Percentiles rank a stretch among this genome's conserved stretches.
phyloP scores from a whole-genome alignment of 1,140 invertebrate genomes.

The Drosophila miranda region DNA sequence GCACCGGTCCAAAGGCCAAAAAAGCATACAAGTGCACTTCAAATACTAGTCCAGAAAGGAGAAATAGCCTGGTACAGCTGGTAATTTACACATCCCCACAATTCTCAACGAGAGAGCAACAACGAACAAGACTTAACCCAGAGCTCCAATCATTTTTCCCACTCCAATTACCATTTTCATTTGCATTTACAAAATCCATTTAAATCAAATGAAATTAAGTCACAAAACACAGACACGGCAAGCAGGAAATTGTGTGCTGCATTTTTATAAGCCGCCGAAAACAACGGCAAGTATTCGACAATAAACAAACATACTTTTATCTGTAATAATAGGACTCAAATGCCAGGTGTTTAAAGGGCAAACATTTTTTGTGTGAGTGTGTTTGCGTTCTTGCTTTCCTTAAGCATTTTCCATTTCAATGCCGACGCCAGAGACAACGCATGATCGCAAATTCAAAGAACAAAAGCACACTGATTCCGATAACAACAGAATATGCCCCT shows the following conservation, averaged over 20 bases:
- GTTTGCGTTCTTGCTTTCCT: too few relatives aligned
- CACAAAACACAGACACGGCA: conserved; percentile 21
- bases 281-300: conserved; percentile 19
- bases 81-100: conserved; percentile 56
- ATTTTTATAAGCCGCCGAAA: conserved; percentile 65
- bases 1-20: background rate
- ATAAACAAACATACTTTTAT: conserved; percentile 59
- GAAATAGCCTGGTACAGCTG: conserved; percentile 62
- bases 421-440: background rate
- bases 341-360: too few relatives aligned
- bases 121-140: conserved; percentile 24
- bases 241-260: conserved; percentile 51
- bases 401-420: background rate
- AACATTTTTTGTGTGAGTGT: too few relatives aligned
- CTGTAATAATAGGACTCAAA: too few relatives aligned
- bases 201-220: conserved; percentile 78
- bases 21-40: conserved; percentile 13
- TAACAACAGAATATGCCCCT: background rate
- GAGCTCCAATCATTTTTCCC: conserved; percentile 5
- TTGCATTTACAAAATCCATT: conserved; percentile 39
- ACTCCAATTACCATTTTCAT: conserved; percentile 9
- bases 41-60: conserved; percentile 54
- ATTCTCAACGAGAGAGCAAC: conserved; percentile 45
- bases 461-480: conserved; percentile 4
- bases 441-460: conserved; percentile 25